Conservation (phyloP, 2,113 vertebrate species). For the Apteryx mantelli region DNA sequence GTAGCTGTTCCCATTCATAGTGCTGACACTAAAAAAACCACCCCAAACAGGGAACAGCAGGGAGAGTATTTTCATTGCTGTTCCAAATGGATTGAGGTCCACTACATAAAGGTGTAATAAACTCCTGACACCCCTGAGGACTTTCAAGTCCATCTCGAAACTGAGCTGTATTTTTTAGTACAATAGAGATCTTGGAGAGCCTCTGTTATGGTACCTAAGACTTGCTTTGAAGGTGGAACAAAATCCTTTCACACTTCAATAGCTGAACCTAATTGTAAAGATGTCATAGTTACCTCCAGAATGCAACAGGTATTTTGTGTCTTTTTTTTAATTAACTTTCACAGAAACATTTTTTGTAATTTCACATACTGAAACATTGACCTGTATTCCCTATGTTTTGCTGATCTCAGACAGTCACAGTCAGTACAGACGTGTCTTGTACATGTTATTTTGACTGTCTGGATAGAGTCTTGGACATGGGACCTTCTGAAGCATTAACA, state of each 20-base stretch:
- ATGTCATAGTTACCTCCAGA: background rate
- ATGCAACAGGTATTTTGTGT: background rate
- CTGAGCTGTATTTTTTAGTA: background rate
- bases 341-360: background rate
- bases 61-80: background rate
- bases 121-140: background rate
- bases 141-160: background rate
- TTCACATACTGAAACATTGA: background rate
- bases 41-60: background rate
- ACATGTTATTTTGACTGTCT: background rate
- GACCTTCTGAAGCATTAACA: background rate
- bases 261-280: background rate
- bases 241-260: background rate
- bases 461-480: background rate
- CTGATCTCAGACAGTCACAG: background rate
- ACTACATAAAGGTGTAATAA: background rate
- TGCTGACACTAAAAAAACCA: background rate
- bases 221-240: background rate
- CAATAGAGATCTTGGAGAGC: background rate
- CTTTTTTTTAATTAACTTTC: background rate
- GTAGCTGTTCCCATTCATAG: background rate
- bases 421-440: background rate
- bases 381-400: rapidly evolving
- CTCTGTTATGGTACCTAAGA: background rate
- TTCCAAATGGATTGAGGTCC: background rate